These are phyloP conservation scores for Cichlasoma orientale DNA, from an alignment of 2,797 vertebrate genomes.

Conservation along the genomic window DNA sequence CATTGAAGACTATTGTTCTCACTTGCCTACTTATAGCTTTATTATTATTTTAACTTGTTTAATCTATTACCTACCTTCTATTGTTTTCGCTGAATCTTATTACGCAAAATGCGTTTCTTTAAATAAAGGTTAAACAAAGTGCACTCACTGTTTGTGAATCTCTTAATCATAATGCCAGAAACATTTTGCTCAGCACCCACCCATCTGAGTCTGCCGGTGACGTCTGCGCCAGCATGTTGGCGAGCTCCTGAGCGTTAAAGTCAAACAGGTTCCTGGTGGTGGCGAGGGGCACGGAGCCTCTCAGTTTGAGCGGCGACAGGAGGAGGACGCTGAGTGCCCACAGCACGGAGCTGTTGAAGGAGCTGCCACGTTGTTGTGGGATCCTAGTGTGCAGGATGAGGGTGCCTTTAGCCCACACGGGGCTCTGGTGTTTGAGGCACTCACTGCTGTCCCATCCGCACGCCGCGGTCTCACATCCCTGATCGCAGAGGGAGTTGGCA, in stretches of 20 bases:
- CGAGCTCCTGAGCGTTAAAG: conserved; percentile 67
- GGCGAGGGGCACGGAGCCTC: conserved; percentile 72
- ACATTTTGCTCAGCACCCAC: conserved; percentile 47
- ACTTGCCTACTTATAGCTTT: background rate
- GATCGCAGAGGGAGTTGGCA: conserved; percentile 86
- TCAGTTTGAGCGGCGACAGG: conserved; percentile 77
- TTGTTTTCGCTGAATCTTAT: background rate
- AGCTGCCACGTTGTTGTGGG: conserved; percentile 59
- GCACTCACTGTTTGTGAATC: background rate
- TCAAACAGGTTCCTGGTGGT: conserved; percentile 67
- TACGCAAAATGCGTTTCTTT: background rate
- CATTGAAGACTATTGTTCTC: too few relatives aligned
- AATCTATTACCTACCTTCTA: too few relatives aligned
- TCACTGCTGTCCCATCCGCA: conserved; percentile 92
- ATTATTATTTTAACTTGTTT: too few relatives aligned
- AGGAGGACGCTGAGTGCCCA: conserved; percentile 84
- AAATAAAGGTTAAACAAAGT: background rate
- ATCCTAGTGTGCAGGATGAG: conserved; percentile 82
- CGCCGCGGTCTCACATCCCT: conserved; percentile 82
- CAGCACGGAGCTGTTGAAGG: conserved; percentile 79
- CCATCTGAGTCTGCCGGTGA: conserved; percentile 65
- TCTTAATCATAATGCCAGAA: background rate
- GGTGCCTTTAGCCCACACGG: conserved; percentile 75
- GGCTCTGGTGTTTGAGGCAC: conserved; percentile 72
- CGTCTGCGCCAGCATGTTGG: conserved; percentile 58